Evolutionary conservation across 2,888 invertebrate genomes (phyloP), one percentile per base, ranked within the genome.

Genomic region (Eupeodes luniger): DNA sequence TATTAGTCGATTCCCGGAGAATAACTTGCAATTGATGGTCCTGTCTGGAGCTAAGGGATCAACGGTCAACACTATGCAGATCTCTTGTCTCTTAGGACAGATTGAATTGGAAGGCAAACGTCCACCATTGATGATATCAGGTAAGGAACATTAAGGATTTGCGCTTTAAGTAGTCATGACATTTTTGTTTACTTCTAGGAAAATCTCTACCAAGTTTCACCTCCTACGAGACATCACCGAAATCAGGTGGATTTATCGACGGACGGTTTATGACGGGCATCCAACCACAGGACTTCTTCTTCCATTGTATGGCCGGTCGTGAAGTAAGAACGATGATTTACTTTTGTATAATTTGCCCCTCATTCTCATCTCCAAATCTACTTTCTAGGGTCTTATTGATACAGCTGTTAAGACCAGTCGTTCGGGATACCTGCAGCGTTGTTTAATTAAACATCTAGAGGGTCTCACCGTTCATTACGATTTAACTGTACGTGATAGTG

Each of bases 301-400:
- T 99, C 94, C 99, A 99, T 95, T 99, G 99, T 92, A 99, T 99
- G 99, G 99, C 99, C 77, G 99, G 99, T 78, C 96, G 99, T 93
- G 99, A 99, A 95, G 98, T 96, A 92, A 91, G 92, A 89, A 1
- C 4, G 34, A n/a, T 55, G 27, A 27, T 27, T 27, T 27, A 27
- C 27, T 27, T 27, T 27, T 27, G 27, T 27, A 27, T 27, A 27
- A 27, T 27, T 27, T 27, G 27, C 27, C 27, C 27, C 0, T 27
- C 27, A 27, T 27, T 27, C 27, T 27, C 27, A 27, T 27, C 27
- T 27, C 27, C 2, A 27, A 27, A 27, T 5, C 4, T 14, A 11
- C 85, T 90, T 92, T 80, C 5, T 91, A 96, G 96, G 98, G 99
- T 95, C 95, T 99, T 77, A 98, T 99, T 91, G 99, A 99, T 96